A percentile compares a stretch with the other conserved stretches of the same genome.
phyloP scores from a whole-genome alignment of 1,140 invertebrate species.

The Bombus picipes region DNA sequence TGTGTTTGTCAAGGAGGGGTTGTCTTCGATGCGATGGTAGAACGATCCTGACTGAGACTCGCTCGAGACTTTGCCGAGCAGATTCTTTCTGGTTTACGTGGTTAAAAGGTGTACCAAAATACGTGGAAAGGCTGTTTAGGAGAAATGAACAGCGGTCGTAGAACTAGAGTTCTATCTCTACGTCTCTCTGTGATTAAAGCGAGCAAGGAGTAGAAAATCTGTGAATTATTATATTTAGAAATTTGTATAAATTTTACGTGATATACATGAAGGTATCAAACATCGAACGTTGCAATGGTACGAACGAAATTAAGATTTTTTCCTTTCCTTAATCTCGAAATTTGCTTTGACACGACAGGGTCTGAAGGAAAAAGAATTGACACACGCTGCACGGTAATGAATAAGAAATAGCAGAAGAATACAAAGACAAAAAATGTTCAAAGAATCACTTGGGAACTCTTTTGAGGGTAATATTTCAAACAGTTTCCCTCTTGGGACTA shows the following conservation, averaged over 20 bases:
- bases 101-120: not conserved
- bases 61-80: constrained; percentile 5
- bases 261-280: too few relatives aligned
- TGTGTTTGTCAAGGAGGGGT: not conserved
- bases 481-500: constrained; percentile 4
- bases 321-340: too few relatives aligned
- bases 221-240: too few relatives aligned
- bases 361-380: too few relatives aligned
- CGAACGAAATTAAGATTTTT: too few relatives aligned
- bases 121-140: not conserved
- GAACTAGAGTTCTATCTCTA: too few relatives aligned
- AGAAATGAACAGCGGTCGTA: not conserved
- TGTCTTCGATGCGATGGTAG: not conserved
- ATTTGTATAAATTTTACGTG: too few relatives aligned
- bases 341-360: too few relatives aligned
- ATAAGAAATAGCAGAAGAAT: not conserved
- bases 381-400: not conserved
- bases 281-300: too few relatives aligned
- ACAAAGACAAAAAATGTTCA: constrained; percentile 4
- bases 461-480: constrained; percentile 27
- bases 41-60: not conserved
- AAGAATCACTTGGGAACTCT: not conserved
- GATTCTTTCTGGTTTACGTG: not conserved
- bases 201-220: too few relatives aligned
- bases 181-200: too few relatives aligned